phyloP scores from a whole-genome alignment of 2,888 invertebrate genomes.

The Deilephila porcellus region DNA sequence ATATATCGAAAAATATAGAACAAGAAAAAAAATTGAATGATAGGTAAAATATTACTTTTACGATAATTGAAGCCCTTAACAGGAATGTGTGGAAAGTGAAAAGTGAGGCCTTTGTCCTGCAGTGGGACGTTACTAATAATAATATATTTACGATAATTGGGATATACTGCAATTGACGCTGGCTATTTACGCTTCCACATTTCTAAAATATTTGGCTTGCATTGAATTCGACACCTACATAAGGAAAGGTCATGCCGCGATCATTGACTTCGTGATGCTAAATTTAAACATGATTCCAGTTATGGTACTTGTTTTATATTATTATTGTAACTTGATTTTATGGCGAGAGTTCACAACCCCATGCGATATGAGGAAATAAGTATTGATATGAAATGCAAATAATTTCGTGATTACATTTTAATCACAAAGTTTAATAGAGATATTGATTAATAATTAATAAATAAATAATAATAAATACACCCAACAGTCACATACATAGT shows the following conservation, averaged over 20 bases:
- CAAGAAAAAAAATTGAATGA: too few species aligned
- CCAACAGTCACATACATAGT: too few species aligned
- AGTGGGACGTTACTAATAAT: too few species aligned
- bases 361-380: constrained; percentile 5
- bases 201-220: not conserved
- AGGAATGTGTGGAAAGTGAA: too few species aligned
- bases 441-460: too few species aligned
- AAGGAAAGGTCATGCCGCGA: not conserved
- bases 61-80: too few species aligned
- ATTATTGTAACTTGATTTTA: not conserved
- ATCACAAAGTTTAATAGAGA: not conserved
- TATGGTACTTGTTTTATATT: not conserved
- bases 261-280: constrained; percentile 21
- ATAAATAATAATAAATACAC: too few species aligned
- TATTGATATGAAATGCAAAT: not conserved
- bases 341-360: not conserved
- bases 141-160: too few species aligned
- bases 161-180: too few species aligned
- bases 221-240: not conserved
- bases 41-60: too few species aligned
- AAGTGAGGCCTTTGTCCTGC: too few species aligned
- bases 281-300: constrained; percentile 5
- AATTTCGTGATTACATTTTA: not conserved
- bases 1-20: too few species aligned
- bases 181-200: not conserved